Base-by-base conservation (phyloP, 2,888 invertebrate species). In the Drosophila ezoana region DNA sequence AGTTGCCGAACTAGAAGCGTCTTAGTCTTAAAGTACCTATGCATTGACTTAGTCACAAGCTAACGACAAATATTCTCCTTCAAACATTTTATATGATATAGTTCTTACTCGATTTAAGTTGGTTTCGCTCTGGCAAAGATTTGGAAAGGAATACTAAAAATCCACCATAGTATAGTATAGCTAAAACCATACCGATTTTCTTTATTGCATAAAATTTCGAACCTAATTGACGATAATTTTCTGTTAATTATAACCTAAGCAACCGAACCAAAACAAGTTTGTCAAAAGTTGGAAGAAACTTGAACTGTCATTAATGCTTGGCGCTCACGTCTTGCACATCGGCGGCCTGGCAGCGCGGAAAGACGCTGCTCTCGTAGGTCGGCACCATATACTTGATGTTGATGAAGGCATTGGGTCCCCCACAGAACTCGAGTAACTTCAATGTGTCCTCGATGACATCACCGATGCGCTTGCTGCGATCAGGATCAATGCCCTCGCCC, bases 301-400 rank as follows among this genome's bases (percentile, higher is more conserved):
- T 18, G 1, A 53, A 41, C 20, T 20, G 14, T 18, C 33, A 13
- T 64, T 38, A 68, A 23, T 51, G 40, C 35, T 37, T 63, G 43
- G 47, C 0, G 20, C 3, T n/a, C 0, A 13, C 1, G 5, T 62
- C 58, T 33, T n/a, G 14, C 23, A 51, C 14, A 16, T 74, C 58
- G 0, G 58, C 51, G 4, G 52, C 37, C 28, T 79, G 78, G 45
- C 85, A 89, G 48, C 76, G 80, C 1, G 90, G 90, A 40, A 89
- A 87, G 6, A 90, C 86, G 88, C 96, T 97, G 14, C 98, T 98
- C 92, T 99, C 98, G 90, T 99, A 99, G n/a, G 98, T 98, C 0
- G 99, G 99, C 82, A 99, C 95, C 95, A 99, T 97, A 92, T 99
- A 99, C 93, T 99, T 99, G 88, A 99, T 99, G 92, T 99, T 99